phyloP scores from a whole-genome alignment of 2,888 invertebrate genomes.

The Cephus pygmeus region DNA sequence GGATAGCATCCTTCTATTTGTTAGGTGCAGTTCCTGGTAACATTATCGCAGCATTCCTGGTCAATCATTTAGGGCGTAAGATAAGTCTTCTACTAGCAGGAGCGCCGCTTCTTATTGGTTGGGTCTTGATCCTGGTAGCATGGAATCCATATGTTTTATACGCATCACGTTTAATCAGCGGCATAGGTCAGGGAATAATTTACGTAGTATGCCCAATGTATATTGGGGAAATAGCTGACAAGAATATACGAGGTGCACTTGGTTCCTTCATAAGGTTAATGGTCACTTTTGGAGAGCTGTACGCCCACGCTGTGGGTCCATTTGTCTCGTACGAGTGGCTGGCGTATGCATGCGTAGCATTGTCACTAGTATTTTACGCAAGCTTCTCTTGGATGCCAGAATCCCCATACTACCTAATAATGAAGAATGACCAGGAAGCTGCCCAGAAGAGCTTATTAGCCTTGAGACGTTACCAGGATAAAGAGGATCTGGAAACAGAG shows the following conservation, averaged over 20 bases:
- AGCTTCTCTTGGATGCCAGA: constrained; percentile 72
- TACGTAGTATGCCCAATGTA: constrained; percentile 75
- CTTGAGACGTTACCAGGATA: constrained; percentile 65
- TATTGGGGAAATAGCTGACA: constrained; percentile 73
- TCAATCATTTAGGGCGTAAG: constrained; percentile 71
- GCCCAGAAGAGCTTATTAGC: constrained; percentile 67
- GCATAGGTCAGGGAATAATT: constrained; percentile 73
- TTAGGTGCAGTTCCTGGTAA: constrained; percentile 72
- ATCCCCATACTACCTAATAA: constrained; percentile 72
- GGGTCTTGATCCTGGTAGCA: constrained; percentile 73
- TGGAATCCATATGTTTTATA: constrained; percentile 71
- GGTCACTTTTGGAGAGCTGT: constrained; percentile 61
- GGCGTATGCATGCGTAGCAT: constrained; percentile 63
- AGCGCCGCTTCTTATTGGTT: constrained; percentile 71
- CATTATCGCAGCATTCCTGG: constrained; percentile 69
- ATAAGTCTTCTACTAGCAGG: constrained; percentile 68
- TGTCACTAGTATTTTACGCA: constrained; percentile 68
- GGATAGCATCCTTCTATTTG: constrained; percentile 71
- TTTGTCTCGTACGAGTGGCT: constrained; percentile 62
- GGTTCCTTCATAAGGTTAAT: constrained; percentile 58
- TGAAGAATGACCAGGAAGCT: constrained; percentile 67
- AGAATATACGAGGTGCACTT: constrained; percentile 69
- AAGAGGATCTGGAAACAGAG: constrained; percentile 67
- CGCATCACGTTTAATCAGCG: constrained; percentile 72
- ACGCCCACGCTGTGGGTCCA: constrained; percentile 60